Evolutionary conservation across 2,888 invertebrate species (phyloP), one percentile per base, ranked within the genome.

Genomic region (Thereva unica): DNA sequence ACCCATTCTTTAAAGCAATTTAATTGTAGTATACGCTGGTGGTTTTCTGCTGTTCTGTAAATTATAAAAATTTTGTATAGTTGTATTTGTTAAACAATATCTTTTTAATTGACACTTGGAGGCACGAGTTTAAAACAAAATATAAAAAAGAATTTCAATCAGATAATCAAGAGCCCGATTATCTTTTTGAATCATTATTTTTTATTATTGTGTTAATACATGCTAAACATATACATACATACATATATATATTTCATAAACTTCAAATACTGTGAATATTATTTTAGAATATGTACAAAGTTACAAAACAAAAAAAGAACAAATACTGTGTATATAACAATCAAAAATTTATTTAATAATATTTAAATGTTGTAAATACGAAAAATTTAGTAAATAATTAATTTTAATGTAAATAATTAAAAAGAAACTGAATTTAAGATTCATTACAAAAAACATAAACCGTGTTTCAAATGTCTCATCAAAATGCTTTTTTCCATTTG

Each of bases 161-260:
- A 76, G 78, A 77, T 78, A 76, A 77, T 78, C 75, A 68, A 71
- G 79, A 79, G 79, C 79, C 79, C 79, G 75, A 77, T 80, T 77
- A 76, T 78, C 78, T 77, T 74, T 72, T 75, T 74, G 69, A 71
- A 71, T 67, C 66, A 59, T 23, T 23, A 42, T 10, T 9, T 52
- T 56, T 34, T 23, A 56, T 45, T 65, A 53, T 10, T 57, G 23
- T 49, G 40, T 52, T 66, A 41, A 54, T 40, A 45, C 10, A n/a
- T 12, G 38, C 5, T 34, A 10, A 9, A 41, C 41, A 23, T 23
- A 23, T n/a, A n/a, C n/a, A n/a, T n/a, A n/a, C n/a, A 23, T 23
- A 23, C 2, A 23, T 2, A 23, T 23, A 23, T 23, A 23, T 23
- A 2, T 23, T 23, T 23, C 23, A 23, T 23, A 23, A 2, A 23